Conservation (phyloP, 2,888 invertebrate species). For the Sipha maydis region DNA sequence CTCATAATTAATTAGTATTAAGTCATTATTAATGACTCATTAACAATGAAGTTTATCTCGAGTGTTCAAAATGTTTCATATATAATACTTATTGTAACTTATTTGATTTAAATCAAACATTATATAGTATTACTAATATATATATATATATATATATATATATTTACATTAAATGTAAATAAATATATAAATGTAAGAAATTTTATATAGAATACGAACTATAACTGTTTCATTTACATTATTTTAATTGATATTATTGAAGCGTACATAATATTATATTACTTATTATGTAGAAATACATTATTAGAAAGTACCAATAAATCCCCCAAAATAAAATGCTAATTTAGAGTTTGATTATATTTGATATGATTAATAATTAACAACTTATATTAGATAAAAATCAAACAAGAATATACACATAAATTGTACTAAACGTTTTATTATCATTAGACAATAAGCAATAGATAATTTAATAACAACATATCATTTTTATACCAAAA, state of each 20-base stretch:
- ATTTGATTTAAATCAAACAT: neutral
- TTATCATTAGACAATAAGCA: too few species aligned
- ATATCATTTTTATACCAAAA: too few species aligned
- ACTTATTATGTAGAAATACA: constrained; percentile 5
- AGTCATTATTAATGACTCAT: neutral
- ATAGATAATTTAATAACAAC: too few species aligned
- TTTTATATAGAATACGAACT: too few species aligned
- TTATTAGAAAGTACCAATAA: neutral
- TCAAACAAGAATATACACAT: neutral
- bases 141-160: neutral
- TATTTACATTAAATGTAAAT: too few species aligned
- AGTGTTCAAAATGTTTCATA: neutral
- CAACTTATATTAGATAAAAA: neutral
- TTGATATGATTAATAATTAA: constrained; percentile 22
- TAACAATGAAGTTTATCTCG: neutral
- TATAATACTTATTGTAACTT: neutral
- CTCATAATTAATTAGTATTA: neutral
- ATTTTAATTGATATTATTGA: constrained; percentile 6
- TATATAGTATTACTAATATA: neutral
- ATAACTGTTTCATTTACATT: neutral
- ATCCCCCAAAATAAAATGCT: constrained; percentile 32
- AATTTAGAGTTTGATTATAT: constrained; percentile 38
- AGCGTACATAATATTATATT: constrained; percentile 1
- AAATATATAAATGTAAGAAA: neutral
- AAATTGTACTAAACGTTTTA: neutral